A percentile compares a stretch with the other conserved stretches of the same genome.
These are phyloP conservation scores for Drosophila helvetica DNA, from an alignment of 2,888 invertebrate genomes.

Conservation along the genomic window DNA sequence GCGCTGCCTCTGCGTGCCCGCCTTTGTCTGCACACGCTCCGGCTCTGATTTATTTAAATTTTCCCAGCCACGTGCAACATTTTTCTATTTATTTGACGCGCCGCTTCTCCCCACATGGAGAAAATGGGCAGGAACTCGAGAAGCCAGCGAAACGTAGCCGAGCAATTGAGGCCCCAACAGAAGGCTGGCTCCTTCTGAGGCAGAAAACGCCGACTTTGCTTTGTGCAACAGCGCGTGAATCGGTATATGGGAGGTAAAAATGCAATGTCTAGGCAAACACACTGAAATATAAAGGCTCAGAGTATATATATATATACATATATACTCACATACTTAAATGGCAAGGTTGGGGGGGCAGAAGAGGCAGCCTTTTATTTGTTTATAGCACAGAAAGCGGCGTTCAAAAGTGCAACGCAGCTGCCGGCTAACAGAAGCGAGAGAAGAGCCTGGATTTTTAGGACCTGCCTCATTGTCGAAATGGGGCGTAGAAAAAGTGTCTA, in stretches of 20 bases:
- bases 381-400: conserved; percentile 61
- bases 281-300: conserved; percentile 21
- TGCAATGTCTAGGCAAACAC: conserved; percentile 64
- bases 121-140: conserved; percentile 22
- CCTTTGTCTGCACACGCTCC: neutral
- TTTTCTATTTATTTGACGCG: conserved; percentile 57
- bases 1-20: neutral
- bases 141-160: conserved; percentile 45
- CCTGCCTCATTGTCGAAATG: conserved; percentile 63
- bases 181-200: conserved; percentile 16
- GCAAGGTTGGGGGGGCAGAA: conserved; percentile 7
- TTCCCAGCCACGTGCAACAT: conserved; percentile 50
- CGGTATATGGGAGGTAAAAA: conserved; percentile 50
- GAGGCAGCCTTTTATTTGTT: conserved; percentile 69
- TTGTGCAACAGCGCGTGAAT: conserved; percentile 80
- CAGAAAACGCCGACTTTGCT: conserved; percentile 75
- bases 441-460: conserved; percentile 15
- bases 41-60: conserved; percentile 50
- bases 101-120: conserved; percentile 25
- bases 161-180: conserved; percentile 51
- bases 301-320: conserved; percentile 4
- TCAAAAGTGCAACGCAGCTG: conserved; percentile 69
- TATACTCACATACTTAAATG: neutral
- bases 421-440: conserved; percentile 44
- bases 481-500: conserved; percentile 39